Percentiles rank a stretch among this genome's conserved stretches.
Conservation (phyloP, 2,797 vertebrate species). For the Pseudopleuronectes americanus region DNA sequence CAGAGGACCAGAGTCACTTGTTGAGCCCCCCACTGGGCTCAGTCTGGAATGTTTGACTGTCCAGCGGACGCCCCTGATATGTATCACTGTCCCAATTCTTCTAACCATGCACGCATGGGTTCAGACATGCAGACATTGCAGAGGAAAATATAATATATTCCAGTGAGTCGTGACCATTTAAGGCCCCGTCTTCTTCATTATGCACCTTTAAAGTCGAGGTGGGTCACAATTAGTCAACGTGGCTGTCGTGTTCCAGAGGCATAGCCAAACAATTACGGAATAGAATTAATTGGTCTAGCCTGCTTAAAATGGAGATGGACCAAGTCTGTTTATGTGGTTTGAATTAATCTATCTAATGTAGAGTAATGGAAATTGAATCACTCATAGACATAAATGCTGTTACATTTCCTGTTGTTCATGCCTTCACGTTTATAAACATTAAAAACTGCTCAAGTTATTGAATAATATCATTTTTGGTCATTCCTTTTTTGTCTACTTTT, state of each 20-base stretch:
- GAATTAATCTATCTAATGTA: neutral
- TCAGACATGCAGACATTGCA: neutral
- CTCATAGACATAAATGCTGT: neutral
- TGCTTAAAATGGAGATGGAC: too few species aligned
- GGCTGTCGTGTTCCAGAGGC: neutral
- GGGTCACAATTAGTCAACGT: neutral
- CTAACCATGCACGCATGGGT: neutral
- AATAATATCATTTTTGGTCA: neutral
- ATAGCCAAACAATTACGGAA: neutral
- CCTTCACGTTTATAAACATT: neutral
- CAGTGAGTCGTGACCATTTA: neutral
- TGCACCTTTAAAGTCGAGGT: neutral
- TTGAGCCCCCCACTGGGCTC: too few species aligned
- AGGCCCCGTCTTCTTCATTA: neutral
- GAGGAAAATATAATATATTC: slow-evolving; percentile 23
- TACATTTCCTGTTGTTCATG: neutral
- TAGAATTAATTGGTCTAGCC: neutral
- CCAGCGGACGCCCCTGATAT: too few species aligned
- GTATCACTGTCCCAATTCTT: neutral
- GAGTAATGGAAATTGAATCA: neutral
- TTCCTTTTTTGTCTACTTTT: neutral
- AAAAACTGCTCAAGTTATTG: neutral
- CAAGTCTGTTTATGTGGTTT: neutral
- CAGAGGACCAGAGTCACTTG: too few species aligned
- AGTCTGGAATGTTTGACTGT: too few species aligned